Evolutionary conservation across 2,113 vertebrate genomes (phyloP).

Genomic region (Phocoena sinus): DNA sequence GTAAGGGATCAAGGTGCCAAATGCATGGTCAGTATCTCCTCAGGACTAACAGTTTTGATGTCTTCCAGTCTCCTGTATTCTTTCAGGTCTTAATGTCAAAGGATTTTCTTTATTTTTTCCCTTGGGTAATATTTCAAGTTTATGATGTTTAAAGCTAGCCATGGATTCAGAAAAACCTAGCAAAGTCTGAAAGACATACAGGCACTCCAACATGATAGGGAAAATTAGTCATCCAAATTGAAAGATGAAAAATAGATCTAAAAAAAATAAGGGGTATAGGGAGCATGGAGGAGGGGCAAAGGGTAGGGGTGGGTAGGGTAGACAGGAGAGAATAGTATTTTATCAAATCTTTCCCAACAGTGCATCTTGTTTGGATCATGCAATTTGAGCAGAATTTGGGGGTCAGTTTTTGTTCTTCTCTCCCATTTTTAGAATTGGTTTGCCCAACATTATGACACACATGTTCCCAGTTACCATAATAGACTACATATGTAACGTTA

Average conservation of each 20-base stretch:
- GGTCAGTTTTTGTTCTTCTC: constrained; percentile 50
- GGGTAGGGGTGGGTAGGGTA: background rate
- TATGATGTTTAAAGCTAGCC: constrained; percentile 36
- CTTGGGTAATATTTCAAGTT: constrained; percentile 40
- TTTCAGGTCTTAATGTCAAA: background rate
- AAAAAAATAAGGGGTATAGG: background rate
- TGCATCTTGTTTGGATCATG: background rate
- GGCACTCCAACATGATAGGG: background rate
- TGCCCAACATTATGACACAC: constrained; percentile 47
- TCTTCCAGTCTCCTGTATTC: background rate
- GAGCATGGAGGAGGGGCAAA: background rate
- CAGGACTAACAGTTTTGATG: background rate
- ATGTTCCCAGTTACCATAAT: constrained; percentile 54
- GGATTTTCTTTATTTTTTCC: background rate
- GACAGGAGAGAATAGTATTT: background rate
- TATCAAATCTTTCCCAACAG: background rate
- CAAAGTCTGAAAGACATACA: constrained; percentile 29
- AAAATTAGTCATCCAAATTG: constrained; percentile 6
- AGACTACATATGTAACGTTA: constrained; percentile 64
- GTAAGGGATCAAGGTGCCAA: background rate
- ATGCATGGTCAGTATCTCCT: background rate
- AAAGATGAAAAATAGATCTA: background rate
- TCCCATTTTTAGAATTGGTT: constrained; percentile 55
- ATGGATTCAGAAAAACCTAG: background rate
- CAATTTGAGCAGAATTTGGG: constrained; percentile 23